phyloP scores from a whole-genome alignment of 2,797 vertebrate species.

The Coregonus suidteri region DNA sequence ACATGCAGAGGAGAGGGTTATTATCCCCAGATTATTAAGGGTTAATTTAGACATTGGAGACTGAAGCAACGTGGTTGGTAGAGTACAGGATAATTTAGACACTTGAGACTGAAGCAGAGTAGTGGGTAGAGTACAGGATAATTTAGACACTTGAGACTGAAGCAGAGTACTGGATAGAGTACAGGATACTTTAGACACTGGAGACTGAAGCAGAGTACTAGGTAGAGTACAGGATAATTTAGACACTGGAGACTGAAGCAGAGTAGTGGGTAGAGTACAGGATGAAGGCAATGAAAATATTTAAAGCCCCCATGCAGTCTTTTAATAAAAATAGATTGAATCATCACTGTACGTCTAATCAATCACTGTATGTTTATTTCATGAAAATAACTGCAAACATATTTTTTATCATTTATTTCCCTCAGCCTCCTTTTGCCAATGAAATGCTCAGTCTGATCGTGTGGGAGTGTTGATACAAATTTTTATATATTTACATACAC shows the following conservation, averaged over 20 bases:
- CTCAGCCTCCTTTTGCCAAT: too few species aligned
- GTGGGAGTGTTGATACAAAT: too few species aligned
- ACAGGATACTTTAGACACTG: not conserved
- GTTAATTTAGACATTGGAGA: conserved; percentile 33
- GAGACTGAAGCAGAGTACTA: conserved; percentile 40
- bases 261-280: conserved; percentile 13
- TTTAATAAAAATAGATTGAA: too few species aligned
- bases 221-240: not conserved
- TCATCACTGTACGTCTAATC: too few species aligned
- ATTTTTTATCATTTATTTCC: too few species aligned
- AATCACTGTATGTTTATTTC: too few species aligned
- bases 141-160: conserved; percentile 38
- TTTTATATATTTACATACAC: too few species aligned
- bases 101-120: conserved; percentile 44
- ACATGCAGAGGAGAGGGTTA: conserved; percentile 9
- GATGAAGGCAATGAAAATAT: conserved; percentile 22
- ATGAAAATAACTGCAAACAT: too few species aligned
- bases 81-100: not conserved
- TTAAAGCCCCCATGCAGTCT: not conserved
- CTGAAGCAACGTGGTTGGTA: conserved; percentile 31
- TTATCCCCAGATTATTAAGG: not conserved
- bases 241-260: conserved; percentile 44
- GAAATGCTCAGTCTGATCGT: too few species aligned
- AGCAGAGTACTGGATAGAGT: conserved; percentile 19
- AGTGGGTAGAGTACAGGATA: not conserved